These are phyloP conservation scores for Seriola quinqueradiata DNA, from an alignment of 2,113 vertebrate species.

Conservation along the genomic window DNA sequence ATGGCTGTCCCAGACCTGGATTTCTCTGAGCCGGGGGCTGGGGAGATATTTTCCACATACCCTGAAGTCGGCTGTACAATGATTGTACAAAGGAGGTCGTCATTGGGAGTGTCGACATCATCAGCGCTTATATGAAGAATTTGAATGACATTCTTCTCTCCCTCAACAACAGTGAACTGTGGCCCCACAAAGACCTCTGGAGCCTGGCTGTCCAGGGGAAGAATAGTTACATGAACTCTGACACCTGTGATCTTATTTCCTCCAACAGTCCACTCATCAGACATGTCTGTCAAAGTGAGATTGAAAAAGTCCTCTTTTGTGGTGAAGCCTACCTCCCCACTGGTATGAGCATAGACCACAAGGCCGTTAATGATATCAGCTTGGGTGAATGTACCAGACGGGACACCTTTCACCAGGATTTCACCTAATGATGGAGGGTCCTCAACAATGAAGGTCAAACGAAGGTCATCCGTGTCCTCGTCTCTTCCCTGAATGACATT, in stretches of 20 bases:
- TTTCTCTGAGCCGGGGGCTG: slow-evolving; percentile 96
- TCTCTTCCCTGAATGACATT: slow-evolving; percentile 90
- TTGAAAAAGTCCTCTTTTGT: slow-evolving; percentile 92
- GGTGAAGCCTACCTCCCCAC: slow-evolving; percentile 91
- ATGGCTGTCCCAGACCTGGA: slow-evolving; percentile 92
- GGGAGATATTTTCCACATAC: slow-evolving; percentile 95
- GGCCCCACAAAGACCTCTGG: slow-evolving; percentile 89
- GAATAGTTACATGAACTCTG: slow-evolving; percentile 92
- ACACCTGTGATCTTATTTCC: slow-evolving; percentile 90
- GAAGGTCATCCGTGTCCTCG: slow-evolving; percentile 91
- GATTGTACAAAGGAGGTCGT: slow-evolving; percentile 95
- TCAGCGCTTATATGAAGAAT: slow-evolving; percentile 86
- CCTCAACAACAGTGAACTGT: slow-evolving; percentile 88
- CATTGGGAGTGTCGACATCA: slow-evolving; percentile 89
- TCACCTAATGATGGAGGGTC: slow-evolving; percentile 88
- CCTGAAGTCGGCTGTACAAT: slow-evolving; percentile 92
- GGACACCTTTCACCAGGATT: slow-evolving; percentile 89
- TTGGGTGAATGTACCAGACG: slow-evolving; percentile 90
- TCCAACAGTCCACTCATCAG: slow-evolving; percentile 91
- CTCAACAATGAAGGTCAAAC: slow-evolving; percentile 93
- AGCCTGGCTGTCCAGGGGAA: slow-evolving; percentile 93
- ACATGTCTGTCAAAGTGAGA: slow-evolving; percentile 91
- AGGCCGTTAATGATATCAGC: slow-evolving; percentile 92
- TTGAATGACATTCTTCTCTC: slow-evolving; percentile 88
- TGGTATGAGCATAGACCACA: slow-evolving; percentile 91